Conservation (phyloP, 2,113 vertebrate species). For the Chelonoidis abingdonii region DNA sequence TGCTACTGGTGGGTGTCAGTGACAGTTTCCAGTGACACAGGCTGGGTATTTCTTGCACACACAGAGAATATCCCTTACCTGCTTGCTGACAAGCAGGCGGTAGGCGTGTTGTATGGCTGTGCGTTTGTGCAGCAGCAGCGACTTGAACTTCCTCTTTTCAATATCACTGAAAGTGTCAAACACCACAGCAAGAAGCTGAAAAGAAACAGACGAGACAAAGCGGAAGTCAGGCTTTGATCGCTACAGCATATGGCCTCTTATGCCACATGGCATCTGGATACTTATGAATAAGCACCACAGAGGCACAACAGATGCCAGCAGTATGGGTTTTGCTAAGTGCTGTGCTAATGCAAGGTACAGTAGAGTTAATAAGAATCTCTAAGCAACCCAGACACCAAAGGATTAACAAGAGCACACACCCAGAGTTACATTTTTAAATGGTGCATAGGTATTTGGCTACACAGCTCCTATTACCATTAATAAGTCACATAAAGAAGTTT, state of each 20-base stretch:
- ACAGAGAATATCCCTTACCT: constrained; percentile 76
- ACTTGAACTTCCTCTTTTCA: constrained; percentile 98
- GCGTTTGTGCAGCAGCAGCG: constrained; percentile 94
- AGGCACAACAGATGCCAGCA: not conserved
- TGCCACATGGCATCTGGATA: not conserved
- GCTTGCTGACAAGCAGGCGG: constrained; percentile 87
- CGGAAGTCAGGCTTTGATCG: not conserved
- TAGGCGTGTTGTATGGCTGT: constrained; percentile 93
- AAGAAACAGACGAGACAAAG: not conserved
- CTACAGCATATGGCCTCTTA: fast-evolving
- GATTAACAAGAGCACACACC: not conserved
- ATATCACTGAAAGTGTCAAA: constrained; percentile 98
- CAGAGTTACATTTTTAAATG: not conserved
- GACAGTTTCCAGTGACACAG: no score
- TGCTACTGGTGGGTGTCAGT: fast-evolving
- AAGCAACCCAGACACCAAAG: not conserved
- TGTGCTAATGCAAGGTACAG: not conserved
- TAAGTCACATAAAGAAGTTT: not conserved
- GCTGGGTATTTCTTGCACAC: no score
- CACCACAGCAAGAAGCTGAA: constrained; percentile 94
- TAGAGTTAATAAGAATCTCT: fast-evolving
- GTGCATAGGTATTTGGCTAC: not conserved
- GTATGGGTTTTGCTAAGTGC: not conserved
- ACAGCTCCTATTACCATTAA: not conserved
- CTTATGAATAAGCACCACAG: not conserved